A percentile compares a stretch with the other conserved stretches of the same genome.
Conservation (phyloP, 2,888 invertebrate genomes). For the Micoletzkya japonica region DNA sequence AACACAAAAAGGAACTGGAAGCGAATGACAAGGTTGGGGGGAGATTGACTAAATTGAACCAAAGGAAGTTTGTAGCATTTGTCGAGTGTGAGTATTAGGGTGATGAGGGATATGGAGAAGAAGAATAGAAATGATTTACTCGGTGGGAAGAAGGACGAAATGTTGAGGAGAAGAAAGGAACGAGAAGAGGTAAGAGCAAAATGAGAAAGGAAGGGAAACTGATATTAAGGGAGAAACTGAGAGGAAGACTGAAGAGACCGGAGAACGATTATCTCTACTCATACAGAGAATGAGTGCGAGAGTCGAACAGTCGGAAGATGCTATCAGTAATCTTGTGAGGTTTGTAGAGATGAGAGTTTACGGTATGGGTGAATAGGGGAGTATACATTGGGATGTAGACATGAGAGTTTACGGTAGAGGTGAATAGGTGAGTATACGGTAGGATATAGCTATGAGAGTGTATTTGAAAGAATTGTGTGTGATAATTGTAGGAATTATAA, state of each 20-base stretch:
- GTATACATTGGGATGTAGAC: no score
- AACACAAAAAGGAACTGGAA: constrained; percentile 24
- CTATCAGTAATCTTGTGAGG: constrained; percentile 20
- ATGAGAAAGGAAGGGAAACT: background rate
- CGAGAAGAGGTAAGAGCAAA: constrained; percentile 67
- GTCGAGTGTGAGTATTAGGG: background rate
- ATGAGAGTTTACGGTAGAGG: no score
- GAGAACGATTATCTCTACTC: constrained; percentile 24
- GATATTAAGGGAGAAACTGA: background rate
- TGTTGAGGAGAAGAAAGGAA: constrained; percentile 30
- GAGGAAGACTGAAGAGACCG: constrained; percentile 16
- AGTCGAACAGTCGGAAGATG: constrained; percentile 26
- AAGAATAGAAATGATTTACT: constrained; percentile 12
- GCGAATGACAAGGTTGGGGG: constrained; percentile 11
- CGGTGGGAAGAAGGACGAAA: background rate
- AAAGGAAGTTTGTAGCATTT: background rate
- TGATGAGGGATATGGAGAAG: background rate
- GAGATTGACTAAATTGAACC: background rate
- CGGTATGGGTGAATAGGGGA: background rate
- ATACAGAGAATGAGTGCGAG: constrained; percentile 16
- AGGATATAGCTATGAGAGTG: no score
- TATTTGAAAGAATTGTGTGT: no score
- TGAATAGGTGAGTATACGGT: no score
- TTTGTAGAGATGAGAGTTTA: background rate
- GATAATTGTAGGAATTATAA: no score